A percentile compares a stretch with the other conserved stretches of the same genome.
Evolutionary conservation across 2,797 vertebrate species (phyloP).

Genomic region (Serranus cabrilla): DNA sequence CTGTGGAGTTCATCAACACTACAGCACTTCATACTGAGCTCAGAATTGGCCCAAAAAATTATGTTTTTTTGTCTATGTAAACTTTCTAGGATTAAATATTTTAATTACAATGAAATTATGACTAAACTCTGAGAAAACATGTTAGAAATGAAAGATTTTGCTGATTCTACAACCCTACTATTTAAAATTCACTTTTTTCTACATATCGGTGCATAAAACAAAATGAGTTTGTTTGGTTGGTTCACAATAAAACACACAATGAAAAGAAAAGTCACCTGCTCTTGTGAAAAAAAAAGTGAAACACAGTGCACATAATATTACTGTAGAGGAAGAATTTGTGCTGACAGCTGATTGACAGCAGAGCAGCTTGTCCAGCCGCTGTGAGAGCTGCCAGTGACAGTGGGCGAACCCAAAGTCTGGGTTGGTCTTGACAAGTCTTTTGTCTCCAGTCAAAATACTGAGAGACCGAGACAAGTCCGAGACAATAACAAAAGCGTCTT

Average conservation of each 20-base stretch:
- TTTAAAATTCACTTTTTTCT: neutral
- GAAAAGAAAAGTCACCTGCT: neutral
- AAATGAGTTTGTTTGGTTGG: neutral
- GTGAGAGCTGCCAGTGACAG: neutral
- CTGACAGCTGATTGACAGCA: constrained; percentile 4
- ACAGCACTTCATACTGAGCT: too few species aligned
- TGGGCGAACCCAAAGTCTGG: neutral
- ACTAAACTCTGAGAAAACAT: neutral
- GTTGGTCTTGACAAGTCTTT: neutral
- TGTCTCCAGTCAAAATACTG: neutral
- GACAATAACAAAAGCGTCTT: neutral
- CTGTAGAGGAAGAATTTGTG: neutral
- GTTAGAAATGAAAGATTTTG: neutral
- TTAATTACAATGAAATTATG: neutral
- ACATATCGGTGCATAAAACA: neutral
- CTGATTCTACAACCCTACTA: neutral
- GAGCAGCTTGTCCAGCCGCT: constrained; percentile 4
- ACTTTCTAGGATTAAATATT: too few species aligned
- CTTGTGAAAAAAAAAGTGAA: neutral
- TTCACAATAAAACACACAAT: neutral
- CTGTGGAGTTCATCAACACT: too few species aligned
- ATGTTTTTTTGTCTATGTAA: too few species aligned
- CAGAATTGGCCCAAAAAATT: too few species aligned
- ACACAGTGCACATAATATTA: neutral
- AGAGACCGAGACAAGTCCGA: neutral